A percentile compares a stretch with the other conserved stretches of the same genome.
Evolutionary conservation across 2,113 vertebrate species (phyloP).

Genomic region (Pyxicephalus adspersus): DNA sequence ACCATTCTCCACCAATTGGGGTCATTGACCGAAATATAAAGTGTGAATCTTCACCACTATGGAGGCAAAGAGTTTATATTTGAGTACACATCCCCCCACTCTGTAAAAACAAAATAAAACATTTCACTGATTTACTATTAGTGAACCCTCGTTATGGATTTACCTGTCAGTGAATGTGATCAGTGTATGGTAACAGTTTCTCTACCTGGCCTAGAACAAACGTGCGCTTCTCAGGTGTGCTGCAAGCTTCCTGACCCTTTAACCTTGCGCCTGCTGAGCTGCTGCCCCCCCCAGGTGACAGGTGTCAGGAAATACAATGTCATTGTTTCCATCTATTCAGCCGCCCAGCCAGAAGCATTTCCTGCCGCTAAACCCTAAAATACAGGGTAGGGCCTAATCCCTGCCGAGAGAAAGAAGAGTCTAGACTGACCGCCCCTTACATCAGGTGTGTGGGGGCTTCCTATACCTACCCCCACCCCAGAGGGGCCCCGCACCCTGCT

Average conservation of each 20-base stretch:
- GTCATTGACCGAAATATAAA: no score
- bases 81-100: no score
- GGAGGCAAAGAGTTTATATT: no score
- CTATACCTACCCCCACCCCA: not conserved
- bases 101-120: no score
- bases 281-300: conserved; percentile 32
- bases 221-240: no score
- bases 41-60: no score
- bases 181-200: no score
- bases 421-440: conserved; percentile 43
- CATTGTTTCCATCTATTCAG: conserved; percentile 44
- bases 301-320: conserved; percentile 47
- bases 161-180: no score
- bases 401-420: conserved; percentile 41
- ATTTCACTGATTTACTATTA: no score
- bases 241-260: not conserved
- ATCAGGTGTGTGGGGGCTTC: conserved; percentile 12
- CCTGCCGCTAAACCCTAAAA: conserved; percentile 47
- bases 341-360: not conserved
- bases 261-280: not conserved
- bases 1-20: no score
- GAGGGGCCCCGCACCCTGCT: not conserved
- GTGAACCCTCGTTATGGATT: no score
- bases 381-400: conserved; percentile 40
- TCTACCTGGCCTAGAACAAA: no score